These are phyloP conservation scores for Drosophila neocordata DNA, from an alignment of 1,140 invertebrate genomes.

Conservation along the genomic window DNA sequence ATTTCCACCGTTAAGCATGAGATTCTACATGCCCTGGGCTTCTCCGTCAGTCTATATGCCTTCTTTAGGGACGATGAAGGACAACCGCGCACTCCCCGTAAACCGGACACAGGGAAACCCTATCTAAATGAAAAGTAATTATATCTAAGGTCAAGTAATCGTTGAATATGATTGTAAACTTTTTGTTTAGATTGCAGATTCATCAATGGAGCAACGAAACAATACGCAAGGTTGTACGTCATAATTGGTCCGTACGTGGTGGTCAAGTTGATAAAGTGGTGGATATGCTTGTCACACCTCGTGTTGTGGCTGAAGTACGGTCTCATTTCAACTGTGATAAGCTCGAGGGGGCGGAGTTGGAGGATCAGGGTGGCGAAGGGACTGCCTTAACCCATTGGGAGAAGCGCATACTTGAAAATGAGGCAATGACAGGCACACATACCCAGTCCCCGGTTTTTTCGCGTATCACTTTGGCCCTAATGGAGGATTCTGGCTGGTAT, in stretches of 20 bases:
- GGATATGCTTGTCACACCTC: slow-evolving; percentile 96
- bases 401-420: slow-evolving; percentile 99
- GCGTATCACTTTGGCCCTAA: slow-evolving; percentile 96
- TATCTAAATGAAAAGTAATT: slow-evolving; percentile 93
- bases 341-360: slow-evolving; percentile 98
- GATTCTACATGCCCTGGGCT: slow-evolving; percentile 98
- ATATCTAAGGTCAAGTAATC: fast-evolving
- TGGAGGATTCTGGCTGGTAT: slow-evolving; percentile 99
- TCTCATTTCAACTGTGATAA: slow-evolving; percentile 95
- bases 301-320: slow-evolving; percentile 92
- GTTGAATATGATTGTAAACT: not conserved
- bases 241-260: slow-evolving; percentile 92
- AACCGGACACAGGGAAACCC: slow-evolving; percentile 93
- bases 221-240: slow-evolving; percentile 90
- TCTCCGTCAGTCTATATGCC: slow-evolving; percentile 97
- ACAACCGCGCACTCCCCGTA: slow-evolving; percentile 91
- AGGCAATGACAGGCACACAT: slow-evolving; percentile 99
- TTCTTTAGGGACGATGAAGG: slow-evolving; percentile 93
- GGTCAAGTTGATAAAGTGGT: slow-evolving; percentile 90
- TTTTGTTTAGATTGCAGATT: slow-evolving; percentile 88
- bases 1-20: slow-evolving; percentile 99
- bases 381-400: slow-evolving; percentile 99
- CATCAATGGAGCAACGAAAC: slow-evolving; percentile 97
- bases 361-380: slow-evolving; percentile 98
- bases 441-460: slow-evolving; percentile 99